Percentiles rank a stretch among this genome's conserved stretches.
Conservation (phyloP, 2,797 vertebrate genomes). For the Dendrocincla fuliginosa region DNA sequence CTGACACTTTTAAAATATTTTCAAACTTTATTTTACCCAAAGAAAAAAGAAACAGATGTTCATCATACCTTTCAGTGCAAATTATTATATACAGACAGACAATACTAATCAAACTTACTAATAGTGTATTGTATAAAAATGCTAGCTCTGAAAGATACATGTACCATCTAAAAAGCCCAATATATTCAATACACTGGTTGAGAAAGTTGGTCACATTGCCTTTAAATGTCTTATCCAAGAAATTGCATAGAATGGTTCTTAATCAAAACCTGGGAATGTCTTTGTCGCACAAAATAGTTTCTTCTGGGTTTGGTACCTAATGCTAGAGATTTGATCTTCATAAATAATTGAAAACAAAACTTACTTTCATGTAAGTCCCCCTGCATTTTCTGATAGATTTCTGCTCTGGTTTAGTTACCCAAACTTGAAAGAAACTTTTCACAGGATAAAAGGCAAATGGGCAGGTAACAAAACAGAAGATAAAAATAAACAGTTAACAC, state of each 20-base stretch:
- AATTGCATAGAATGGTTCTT: neutral
- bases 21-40: neutral
- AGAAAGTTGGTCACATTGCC: neutral
- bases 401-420: neutral
- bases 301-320: neutral
- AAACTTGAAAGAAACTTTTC: neutral
- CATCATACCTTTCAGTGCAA: neutral
- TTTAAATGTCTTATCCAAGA: neutral
- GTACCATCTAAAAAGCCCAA: neutral
- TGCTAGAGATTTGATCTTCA: neutral
- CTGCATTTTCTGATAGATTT: neutral
- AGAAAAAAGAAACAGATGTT: neutral
- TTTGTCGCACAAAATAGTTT: neutral
- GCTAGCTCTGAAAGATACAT: neutral
- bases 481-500: neutral
- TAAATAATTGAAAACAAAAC: neutral
- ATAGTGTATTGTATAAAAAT: neutral
- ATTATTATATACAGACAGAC: neutral
- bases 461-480: neutral
- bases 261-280: neutral
- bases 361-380: neutral
- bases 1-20: neutral
- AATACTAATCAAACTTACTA: neutral
- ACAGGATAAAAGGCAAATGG: neutral
- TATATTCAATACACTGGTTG: neutral